A percentile compares a stretch with the other conserved stretches of the same genome.
Conservation (phyloP, 2,113 vertebrate species). For the Hystrix cristata region DNA sequence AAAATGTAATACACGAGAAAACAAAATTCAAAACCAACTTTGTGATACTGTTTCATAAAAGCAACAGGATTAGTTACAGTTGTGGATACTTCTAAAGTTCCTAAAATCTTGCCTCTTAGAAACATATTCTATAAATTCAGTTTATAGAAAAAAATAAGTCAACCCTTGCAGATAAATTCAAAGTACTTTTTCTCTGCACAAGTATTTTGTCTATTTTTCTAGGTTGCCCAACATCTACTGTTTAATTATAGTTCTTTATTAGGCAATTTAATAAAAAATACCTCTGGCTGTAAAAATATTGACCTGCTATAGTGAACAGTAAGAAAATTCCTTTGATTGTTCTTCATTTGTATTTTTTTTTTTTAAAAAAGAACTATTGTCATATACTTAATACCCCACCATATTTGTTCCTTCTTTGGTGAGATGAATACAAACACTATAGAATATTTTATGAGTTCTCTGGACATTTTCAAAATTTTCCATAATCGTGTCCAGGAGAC, state of each 20-base stretch:
- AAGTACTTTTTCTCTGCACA: not conserved
- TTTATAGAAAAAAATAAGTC: slow-evolving; percentile 28
- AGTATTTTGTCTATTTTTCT: slow-evolving; percentile 20
- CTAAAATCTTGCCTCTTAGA: slow-evolving; percentile 57
- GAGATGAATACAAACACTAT: not conserved
- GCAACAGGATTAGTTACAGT: slow-evolving; percentile 34
- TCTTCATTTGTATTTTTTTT: slow-evolving; percentile 8
- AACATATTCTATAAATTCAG: slow-evolving; percentile 45
- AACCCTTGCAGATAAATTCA: slow-evolving; percentile 40
- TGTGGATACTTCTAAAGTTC: slow-evolving; percentile 61
- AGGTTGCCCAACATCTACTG: not conserved
- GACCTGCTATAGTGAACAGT: not conserved
- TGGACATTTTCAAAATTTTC: slow-evolving; percentile 1
- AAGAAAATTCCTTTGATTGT: slow-evolving; percentile 28
- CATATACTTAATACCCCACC: not conserved
- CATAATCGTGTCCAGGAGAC: not conserved
- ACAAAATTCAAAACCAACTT: slow-evolving; percentile 65
- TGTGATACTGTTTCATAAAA: slow-evolving; percentile 72
- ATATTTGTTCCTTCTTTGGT: slow-evolving; percentile 1
- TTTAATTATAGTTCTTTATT: slow-evolving; percentile 46
- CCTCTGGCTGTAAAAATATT: not conserved
- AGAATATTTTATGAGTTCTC: not conserved
- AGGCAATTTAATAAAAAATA: slow-evolving; percentile 40
- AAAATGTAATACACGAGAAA: slow-evolving; percentile 71
- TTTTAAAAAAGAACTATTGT: not conserved